phyloP scores from a whole-genome alignment of 2,797 vertebrate species.

The Rhynchonycteris naso region DNA sequence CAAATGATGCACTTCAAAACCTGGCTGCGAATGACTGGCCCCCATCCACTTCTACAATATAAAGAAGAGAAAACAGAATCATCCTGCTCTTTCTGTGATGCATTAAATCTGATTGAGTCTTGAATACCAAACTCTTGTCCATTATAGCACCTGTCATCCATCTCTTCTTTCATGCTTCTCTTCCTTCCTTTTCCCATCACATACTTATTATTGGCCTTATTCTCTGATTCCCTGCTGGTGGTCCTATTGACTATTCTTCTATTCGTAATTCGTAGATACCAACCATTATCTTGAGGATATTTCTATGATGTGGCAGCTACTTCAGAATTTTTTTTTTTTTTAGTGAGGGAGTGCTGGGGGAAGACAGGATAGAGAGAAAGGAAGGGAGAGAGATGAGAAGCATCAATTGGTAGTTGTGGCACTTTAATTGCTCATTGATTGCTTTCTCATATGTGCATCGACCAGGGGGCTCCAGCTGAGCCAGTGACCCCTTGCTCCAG shows the following conservation, averaged over 20 bases:
- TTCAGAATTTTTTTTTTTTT: not conserved
- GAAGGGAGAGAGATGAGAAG: too few relatives aligned
- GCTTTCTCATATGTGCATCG: too few relatives aligned
- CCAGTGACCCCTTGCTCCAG: too few relatives aligned
- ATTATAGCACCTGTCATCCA: not conserved
- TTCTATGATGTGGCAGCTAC: conserved; percentile 11
- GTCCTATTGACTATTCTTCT: not conserved
- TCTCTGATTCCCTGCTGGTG: not conserved
- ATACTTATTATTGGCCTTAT: not conserved
- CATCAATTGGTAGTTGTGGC: too few relatives aligned
- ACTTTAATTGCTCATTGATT: too few relatives aligned
- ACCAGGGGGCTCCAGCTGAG: too few relatives aligned
- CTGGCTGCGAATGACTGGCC: conserved; percentile 62
- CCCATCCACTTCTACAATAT: not conserved
- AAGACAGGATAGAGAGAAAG: too few relatives aligned
- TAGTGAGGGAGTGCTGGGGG: too few relatives aligned
- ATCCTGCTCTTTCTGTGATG: conserved; percentile 13
- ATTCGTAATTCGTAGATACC: conserved; percentile 16
- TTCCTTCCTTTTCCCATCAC: not conserved
- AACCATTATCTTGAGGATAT: conserved; percentile 24
- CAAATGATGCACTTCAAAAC: conserved; percentile 54
- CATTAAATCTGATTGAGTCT: not conserved
- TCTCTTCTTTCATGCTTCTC: not conserved
- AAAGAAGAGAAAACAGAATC: conserved; percentile 7
- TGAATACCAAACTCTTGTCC: not conserved